phyloP scores from a whole-genome alignment of 2,113 vertebrate species.

The Apteryx mantelli region DNA sequence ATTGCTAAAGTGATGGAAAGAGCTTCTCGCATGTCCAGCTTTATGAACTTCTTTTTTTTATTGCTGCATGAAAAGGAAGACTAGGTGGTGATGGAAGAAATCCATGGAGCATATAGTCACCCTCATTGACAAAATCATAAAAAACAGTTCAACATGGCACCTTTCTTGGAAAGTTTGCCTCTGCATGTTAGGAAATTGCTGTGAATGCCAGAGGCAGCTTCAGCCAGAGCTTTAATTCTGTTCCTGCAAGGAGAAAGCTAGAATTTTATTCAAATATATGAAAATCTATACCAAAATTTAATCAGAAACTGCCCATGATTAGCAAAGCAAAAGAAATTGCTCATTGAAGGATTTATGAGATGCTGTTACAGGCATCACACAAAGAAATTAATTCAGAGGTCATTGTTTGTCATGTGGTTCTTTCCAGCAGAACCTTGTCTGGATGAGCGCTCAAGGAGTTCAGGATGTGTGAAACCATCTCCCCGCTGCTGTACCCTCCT shows the following conservation, averaged over 20 bases:
- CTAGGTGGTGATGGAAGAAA: not conserved
- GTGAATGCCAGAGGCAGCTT: not conserved
- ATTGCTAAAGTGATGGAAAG: conserved; percentile 49
- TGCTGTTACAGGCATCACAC: not conserved
- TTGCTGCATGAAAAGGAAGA: not conserved
- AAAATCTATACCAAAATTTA: not conserved
- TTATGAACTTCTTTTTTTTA: not conserved
- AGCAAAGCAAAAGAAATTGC: not conserved
- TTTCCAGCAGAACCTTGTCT: not conserved
- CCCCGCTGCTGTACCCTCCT: not conserved
- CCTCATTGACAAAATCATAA: not conserved
- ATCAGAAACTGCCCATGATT: not conserved
- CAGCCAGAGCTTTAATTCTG: not conserved
- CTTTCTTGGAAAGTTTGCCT: not conserved
- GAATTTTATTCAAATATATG: not conserved
- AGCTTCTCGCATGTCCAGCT: not conserved
- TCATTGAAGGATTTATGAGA: not conserved
- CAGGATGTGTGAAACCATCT: rapidly evolving
- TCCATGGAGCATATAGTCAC: not conserved
- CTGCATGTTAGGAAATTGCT: not conserved
- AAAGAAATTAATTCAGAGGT: not conserved
- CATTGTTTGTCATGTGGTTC: not conserved
- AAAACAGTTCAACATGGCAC: not conserved
- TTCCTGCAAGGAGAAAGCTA: not conserved
- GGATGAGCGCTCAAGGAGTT: not conserved